phyloP scores from a whole-genome alignment of 2,797 vertebrate genomes.

The Lithobates pipiens region DNA sequence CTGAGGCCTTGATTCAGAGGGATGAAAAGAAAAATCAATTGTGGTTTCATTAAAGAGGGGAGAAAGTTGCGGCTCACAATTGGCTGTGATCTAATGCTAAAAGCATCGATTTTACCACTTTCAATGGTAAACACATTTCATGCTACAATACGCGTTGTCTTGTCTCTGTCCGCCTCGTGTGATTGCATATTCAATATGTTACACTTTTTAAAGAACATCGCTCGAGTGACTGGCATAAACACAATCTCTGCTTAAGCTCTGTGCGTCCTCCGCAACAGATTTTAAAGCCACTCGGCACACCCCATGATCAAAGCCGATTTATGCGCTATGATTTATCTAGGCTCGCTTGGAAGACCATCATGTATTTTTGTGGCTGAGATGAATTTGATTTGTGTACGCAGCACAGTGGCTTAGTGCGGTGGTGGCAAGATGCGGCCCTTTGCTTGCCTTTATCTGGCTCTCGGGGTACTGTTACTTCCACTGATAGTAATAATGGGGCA shows the following conservation, averaged over 20 bases:
- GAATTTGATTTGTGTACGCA: neutral
- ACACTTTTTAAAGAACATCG: neutral
- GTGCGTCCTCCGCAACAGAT: neutral
- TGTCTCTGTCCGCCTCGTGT: neutral
- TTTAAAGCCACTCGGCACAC: neutral
- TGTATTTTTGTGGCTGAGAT: neutral
- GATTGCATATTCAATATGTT: constrained; percentile 5
- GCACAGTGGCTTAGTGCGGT: no score
- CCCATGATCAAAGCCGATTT: neutral
- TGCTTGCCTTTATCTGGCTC: no score
- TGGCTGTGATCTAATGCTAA: constrained; percentile 67
- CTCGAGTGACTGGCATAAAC: neutral
- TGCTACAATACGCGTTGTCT: constrained; percentile 43
- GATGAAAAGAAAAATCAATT: constrained; percentile 85
- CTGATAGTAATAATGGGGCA: no score
- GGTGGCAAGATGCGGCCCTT: no score
- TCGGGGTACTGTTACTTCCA: no score
- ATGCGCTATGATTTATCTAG: neutral
- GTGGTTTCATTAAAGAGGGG: constrained; percentile 82
- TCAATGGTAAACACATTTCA: constrained; percentile 65
- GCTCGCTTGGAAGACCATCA: neutral
- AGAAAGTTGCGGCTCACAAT: constrained; percentile 72
- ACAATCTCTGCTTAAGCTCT: neutral
- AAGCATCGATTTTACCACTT: constrained; percentile 67
- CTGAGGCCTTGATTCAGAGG: constrained; percentile 81